These are phyloP conservation scores for Macrosteles quadrilineatus DNA, from an alignment of 1,140 invertebrate genomes.

Conservation along the genomic window DNA sequence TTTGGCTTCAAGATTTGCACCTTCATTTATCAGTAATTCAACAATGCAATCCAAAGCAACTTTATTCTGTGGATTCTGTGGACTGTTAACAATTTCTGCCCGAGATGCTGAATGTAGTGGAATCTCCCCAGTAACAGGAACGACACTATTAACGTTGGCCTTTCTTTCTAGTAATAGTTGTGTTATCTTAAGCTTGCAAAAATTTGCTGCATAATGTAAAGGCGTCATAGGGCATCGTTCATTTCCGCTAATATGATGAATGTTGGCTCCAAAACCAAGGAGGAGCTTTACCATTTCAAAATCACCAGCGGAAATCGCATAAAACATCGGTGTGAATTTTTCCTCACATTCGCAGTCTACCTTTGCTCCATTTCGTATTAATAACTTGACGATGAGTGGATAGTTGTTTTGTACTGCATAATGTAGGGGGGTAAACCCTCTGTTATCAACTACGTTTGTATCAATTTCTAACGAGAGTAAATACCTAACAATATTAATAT, in stretches of 20 bases:
- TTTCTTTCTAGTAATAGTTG: not conserved
- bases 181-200: not conserved
- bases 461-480: not conserved
- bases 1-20: not conserved
- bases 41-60: not conserved
- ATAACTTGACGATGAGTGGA: not conserved
- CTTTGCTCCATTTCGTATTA: not conserved
- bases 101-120: not conserved
- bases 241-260: not conserved
- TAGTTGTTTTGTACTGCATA: not conserved
- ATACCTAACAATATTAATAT: not conserved
- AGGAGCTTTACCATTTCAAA: constrained; percentile 2
- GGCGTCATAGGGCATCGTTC: constrained; percentile 1
- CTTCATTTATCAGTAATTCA: not conserved
- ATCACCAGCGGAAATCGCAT: not conserved
- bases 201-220: constrained; percentile 2
- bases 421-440: not conserved
- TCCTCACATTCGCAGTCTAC: not conserved
- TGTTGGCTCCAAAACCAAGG: not conserved
- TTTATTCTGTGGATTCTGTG: not conserved
- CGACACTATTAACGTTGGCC: not conserved
- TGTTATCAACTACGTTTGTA: not conserved
- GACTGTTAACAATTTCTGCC: not conserved
- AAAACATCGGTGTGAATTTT: not conserved
- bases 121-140: not conserved